Evolutionary conservation across 2,888 invertebrate species (phyloP).

Genomic region (Dascillus cervinus): DNA sequence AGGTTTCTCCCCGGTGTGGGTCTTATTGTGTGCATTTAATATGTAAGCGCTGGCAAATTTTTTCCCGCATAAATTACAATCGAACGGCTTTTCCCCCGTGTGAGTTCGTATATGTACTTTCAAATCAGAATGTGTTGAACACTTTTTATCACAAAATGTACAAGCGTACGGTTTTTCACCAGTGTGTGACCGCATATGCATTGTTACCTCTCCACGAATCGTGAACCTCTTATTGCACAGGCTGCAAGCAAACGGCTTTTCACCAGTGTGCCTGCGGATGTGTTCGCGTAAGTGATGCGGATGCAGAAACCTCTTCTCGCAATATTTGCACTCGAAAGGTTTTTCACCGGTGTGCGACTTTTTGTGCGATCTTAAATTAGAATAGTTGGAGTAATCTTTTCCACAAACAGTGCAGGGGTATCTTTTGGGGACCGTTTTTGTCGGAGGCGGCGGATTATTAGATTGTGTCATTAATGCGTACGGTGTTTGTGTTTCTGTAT

Average conservation of each 20-base stretch:
- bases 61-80: slow-evolving; percentile 35
- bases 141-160: slow-evolving; percentile 48
- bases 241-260: slow-evolving; percentile 37
- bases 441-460: slow-evolving; percentile 10
- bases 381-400: slow-evolving; percentile 36
- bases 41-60: slow-evolving; percentile 56
- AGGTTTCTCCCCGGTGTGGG: slow-evolving; percentile 56
- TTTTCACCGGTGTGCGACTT: slow-evolving; percentile 39
- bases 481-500: slow-evolving; percentile 13
- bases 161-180: slow-evolving; percentile 49
- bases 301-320: slow-evolving; percentile 38
- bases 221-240: slow-evolving; percentile 37
- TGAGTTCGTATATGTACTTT: slow-evolving; percentile 30
- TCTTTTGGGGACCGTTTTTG: slow-evolving; percentile 8
- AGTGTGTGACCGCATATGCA: slow-evolving; percentile 45
- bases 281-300: slow-evolving; percentile 38
- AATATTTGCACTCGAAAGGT: slow-evolving; percentile 40
- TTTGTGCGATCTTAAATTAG: slow-evolving; percentile 37
- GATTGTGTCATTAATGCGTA: slow-evolving; percentile 16
- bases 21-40: slow-evolving; percentile 51
- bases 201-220: slow-evolving; percentile 22
- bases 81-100: slow-evolving; percentile 27
- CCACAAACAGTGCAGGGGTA: slow-evolving; percentile 31
- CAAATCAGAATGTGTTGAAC: slow-evolving; percentile 41
- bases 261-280: slow-evolving; percentile 37